Base-by-base conservation (phyloP, 1,140 invertebrate genomes). In the Teleopsis dalmanni region DNA sequence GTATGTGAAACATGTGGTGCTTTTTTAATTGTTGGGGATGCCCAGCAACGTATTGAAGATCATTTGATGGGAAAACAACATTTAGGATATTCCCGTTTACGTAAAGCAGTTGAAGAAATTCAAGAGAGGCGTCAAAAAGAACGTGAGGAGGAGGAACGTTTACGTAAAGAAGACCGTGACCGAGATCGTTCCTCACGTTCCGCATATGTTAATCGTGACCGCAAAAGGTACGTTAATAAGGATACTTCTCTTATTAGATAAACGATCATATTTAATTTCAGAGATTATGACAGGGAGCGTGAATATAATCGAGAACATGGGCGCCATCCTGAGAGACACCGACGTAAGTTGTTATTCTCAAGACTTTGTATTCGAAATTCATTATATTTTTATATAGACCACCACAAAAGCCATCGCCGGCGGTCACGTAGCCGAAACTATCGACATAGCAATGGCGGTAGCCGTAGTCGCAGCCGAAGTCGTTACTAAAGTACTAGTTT, bases 51-150 rank as follows among this genome's bases (percentile, higher is more conserved):
- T 55, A 92, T 98, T 53, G 94, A 98, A 65, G 95, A 99, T 72
- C 95, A 98, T 77, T 74, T 97, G 27, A 94, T 91, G 80, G 95
- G 95, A 4, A 98, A 98, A 76, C 95, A 97, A 67, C 95, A 98
- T 76, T 83, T 95, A 51, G 95, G 95, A 8, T 83, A 81, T 53
- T 80, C 79, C 41, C 78, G 78, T 60, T 65, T 83, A 25, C 79
- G 80, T 44, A 73, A 78, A 57, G 80, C 81, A 0, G 78, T 79
- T 8, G 75, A 80, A 47, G 81, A 82, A 59, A 79, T 83, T 57
- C 75, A 73, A 18, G 74, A 76, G 26, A 76, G 80, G 38, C 73
- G 81, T 2, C 81, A 83, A 44, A 82, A 81, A 56, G 80, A 81
- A 42, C 75, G 80, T 37, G 79, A 83, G 52, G 80, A 83, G 49